Evolutionary conservation across 2,888 invertebrate genomes (phyloP).

Genomic region (Galeopsomyia nigrocyanea): DNA sequence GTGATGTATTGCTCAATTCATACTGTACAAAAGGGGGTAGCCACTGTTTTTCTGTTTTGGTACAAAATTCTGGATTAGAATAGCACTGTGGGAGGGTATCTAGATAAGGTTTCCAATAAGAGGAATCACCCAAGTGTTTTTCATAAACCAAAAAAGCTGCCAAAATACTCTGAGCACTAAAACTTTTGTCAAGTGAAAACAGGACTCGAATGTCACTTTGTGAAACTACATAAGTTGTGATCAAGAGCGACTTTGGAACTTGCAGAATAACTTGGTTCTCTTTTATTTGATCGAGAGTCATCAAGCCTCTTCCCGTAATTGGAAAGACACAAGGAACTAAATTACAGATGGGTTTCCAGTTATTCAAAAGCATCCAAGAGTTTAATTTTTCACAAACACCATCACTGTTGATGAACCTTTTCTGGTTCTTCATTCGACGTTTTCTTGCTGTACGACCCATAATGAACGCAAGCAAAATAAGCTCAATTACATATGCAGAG

Average conservation of each 20-base stretch:
- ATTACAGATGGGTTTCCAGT: conserved; percentile 53
- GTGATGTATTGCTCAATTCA: conserved; percentile 55
- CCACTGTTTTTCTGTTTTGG: conserved; percentile 70
- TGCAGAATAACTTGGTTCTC: conserved; percentile 70
- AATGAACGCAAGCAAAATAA: conserved; percentile 34
- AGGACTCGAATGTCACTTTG: conserved; percentile 57
- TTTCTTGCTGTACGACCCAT: conserved; percentile 64
- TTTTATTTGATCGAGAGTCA: conserved; percentile 66
- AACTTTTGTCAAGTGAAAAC: conserved; percentile 51
- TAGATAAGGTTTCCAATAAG: conserved; percentile 77
- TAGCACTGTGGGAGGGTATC: conserved; percentile 78
- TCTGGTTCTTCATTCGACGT: conserved; percentile 56
- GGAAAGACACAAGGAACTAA: conserved; percentile 70
- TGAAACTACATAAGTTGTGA: conserved; percentile 68
- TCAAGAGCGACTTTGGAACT: conserved; percentile 72
- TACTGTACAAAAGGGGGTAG: conserved; percentile 74
- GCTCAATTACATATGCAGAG: conserved; percentile 38
- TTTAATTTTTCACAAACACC: conserved; percentile 52
- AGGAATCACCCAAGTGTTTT: conserved; percentile 71
- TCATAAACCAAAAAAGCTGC: conserved; percentile 82
- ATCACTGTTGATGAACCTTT: conserved; percentile 47
- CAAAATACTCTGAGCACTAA: conserved; percentile 78
- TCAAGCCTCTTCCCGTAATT: conserved; percentile 82
- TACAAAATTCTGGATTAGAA: conserved; percentile 79
- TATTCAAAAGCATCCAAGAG: conserved; percentile 57